Evolutionary conservation across 2,888 invertebrate species (phyloP).

Genomic region (Anaspis maculata): DNA sequence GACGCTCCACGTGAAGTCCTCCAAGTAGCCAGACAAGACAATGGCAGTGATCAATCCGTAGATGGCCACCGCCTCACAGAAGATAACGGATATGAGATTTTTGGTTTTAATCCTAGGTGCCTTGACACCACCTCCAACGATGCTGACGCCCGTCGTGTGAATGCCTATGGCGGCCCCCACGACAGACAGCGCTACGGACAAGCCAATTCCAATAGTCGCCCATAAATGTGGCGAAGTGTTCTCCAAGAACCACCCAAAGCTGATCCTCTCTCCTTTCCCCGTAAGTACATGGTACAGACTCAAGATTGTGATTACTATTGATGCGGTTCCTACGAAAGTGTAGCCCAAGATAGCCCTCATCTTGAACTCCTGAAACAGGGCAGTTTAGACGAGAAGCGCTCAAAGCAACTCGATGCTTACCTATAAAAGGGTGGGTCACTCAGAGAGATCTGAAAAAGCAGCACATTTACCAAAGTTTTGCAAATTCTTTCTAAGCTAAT

Average conservation of each 20-base stretch:
- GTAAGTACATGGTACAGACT: constrained; percentile 64
- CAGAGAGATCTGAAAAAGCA: no score
- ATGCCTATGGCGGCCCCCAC: constrained; percentile 95
- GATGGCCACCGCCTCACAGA: constrained; percentile 99
- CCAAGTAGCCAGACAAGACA: constrained; percentile 75
- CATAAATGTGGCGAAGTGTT: constrained; percentile 94
- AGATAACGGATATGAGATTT: constrained; percentile 98
- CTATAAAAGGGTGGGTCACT: no score
- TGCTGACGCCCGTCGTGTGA: constrained; percentile 92
- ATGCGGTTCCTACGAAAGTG: constrained; percentile 36
- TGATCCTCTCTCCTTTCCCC: constrained; percentile 79
- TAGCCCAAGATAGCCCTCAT: constrained; percentile 34
- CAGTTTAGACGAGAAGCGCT: no score
- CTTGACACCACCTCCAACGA: constrained; percentile 96
- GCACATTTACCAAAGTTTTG: no score
- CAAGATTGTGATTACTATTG: constrained; percentile 37
- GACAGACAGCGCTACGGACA: constrained; percentile 90
- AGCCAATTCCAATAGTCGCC: constrained; percentile 87
- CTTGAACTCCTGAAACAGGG: background rate
- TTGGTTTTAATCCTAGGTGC: constrained; percentile 98
- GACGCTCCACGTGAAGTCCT: constrained; percentile 46
- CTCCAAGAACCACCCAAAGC: constrained; percentile 85
- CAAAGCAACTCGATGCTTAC: no score
- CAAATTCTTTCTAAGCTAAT: no score
- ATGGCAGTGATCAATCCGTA: constrained; percentile 98